Base-by-base conservation (phyloP, 2,113 vertebrate species). In the Apodemus speciosus region DNA sequence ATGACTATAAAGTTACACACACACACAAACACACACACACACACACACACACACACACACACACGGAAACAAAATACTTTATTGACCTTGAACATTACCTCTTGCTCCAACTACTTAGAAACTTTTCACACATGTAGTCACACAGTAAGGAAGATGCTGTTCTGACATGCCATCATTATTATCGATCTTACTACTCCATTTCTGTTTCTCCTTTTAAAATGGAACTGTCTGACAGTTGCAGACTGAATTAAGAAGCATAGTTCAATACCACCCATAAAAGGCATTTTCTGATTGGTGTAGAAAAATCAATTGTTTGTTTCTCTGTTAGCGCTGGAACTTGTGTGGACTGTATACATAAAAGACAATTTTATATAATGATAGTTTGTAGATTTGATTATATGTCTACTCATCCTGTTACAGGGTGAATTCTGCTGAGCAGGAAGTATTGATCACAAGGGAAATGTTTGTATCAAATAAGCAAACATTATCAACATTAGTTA, bases 381-480 rank as follows among this genome's bases (percentile, higher is more conserved):
- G 25, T 79, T 91, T 83, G 56, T 32, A 40, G 38, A 68, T 95
- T 89, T 88, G 58, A 68, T 80, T 92, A 92, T 77, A 51, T 73
- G 71, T 71, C 90, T 81, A 0, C 51, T 71, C 56, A 2, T 53
- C 62, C 9, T 40, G 18, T 80, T 51, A 60, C 0, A 25, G 0
- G 11, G 6, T 53, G 6, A 81, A 62, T 81, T 85, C 72, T 85
- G 43, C 90, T 88, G 32, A 88, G 71, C 8, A 76, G 46, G 6
- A 38, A 13, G 38, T 38, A 88, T 60, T 92, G 81, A 62, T 90
- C 80, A 13, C 76, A 43, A 93, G 46, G 46, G 53, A 90, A 89
- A 88, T 66, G 51, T 85, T 93, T 88, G 72, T 38, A 77, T 91
- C 66, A 77, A 76, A 81, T 66, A 88, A 84, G 43, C 62, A 81